Evolutionary conservation across 30 jellyfish, hydroid and myxozoan species (phyloP).

Genomic region (Turritopsis dohrnii): DNA sequence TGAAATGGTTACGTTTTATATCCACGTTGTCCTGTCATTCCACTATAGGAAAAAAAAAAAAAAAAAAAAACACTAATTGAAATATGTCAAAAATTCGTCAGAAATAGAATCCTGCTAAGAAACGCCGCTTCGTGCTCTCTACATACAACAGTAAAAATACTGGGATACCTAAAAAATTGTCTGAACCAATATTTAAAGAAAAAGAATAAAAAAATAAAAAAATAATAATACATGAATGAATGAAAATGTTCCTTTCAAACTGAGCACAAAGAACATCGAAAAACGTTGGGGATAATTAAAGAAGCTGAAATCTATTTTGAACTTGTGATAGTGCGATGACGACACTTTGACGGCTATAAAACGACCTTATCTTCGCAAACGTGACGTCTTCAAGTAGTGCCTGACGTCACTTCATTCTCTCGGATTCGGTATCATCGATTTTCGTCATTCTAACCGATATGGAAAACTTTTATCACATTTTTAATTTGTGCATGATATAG

Average conservation of each 20-base stretch:
- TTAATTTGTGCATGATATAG: too few species aligned
- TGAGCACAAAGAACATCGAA: not conserved
- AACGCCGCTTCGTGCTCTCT: not conserved
- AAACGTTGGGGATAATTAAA: not conserved
- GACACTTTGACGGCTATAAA: not conserved
- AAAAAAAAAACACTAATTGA: not conserved
- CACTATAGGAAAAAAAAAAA: too few species aligned
- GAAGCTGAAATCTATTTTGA: not conserved
- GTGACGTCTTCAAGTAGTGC: too few species aligned
- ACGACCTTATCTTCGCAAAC: not conserved
- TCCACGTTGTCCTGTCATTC: not conserved
- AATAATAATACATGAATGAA: not conserved
- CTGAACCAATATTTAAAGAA: too few species aligned
- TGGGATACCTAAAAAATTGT: too few species aligned
- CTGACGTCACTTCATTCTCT: not conserved
- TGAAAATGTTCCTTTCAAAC: not conserved
- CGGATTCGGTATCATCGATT: too few species aligned
- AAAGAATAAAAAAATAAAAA: too few species aligned
- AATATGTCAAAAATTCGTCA: not conserved
- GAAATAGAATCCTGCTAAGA: not conserved
- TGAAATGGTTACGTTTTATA: not conserved
- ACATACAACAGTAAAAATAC: too few species aligned
- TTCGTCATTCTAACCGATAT: too few species aligned
- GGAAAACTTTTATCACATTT: too few species aligned
- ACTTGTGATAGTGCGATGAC: not conserved